Conservation (phyloP, 2,113 vertebrate genomes). For the Hypomesus transpacificus region DNA sequence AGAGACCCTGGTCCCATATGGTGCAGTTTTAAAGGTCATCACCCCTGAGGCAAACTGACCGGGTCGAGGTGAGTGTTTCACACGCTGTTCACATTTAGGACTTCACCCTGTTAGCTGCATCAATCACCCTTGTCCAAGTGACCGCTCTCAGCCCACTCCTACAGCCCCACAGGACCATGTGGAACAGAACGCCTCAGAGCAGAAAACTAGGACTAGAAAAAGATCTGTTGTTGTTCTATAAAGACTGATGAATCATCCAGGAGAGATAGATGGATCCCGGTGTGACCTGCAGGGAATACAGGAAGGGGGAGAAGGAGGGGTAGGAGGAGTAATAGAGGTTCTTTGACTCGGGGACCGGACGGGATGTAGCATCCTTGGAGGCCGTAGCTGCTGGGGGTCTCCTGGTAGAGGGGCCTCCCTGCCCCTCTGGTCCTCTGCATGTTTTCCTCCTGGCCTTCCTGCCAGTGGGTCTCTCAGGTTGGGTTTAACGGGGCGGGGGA, state of each 20-base stretch:
- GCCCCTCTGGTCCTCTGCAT: not conserved
- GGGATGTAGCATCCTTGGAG: conserved; percentile 29
- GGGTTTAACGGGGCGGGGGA: conserved; percentile 8
- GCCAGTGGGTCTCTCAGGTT: conserved; percentile 20
- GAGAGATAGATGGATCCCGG: conserved; percentile 11
- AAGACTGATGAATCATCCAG: conserved; percentile 20
- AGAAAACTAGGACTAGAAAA: conserved; percentile 3
- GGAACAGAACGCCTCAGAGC: conserved; percentile 1
- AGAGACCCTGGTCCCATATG: not conserved
- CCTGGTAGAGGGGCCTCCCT: conserved; percentile 16
- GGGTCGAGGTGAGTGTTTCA: not conserved
- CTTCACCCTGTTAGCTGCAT: not conserved
- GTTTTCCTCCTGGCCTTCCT: not conserved
- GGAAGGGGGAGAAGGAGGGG: not conserved
- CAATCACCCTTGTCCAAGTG: not conserved
- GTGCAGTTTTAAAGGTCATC: not conserved
- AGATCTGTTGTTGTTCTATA: conserved; percentile 12
- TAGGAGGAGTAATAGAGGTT: not conserved
- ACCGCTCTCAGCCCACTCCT: not conserved
- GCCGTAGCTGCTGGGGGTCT: conserved; percentile 10
- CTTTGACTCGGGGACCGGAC: conserved; percentile 8
- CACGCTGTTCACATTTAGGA: not conserved
- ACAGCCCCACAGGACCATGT: not conserved
- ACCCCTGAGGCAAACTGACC: not conserved
- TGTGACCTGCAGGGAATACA: not conserved